Percentiles rank a stretch among this genome's conserved stretches.
phyloP scores from a whole-genome alignment of 2,888 invertebrate genomes.

The Zaprionus lineosus region DNA sequence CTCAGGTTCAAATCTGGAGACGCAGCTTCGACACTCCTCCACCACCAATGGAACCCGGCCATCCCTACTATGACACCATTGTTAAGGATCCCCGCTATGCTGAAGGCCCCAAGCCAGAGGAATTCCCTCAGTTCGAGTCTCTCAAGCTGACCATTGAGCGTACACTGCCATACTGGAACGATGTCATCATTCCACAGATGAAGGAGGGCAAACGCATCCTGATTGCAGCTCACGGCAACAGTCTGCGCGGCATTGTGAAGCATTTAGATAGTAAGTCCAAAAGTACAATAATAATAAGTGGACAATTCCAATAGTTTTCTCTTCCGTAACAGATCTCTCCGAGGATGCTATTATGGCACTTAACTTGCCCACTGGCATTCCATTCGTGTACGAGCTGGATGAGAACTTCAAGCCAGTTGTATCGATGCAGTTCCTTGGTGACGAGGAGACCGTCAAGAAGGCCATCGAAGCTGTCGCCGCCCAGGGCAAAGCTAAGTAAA shows the following conservation, averaged over 20 bases:
- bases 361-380: conserved; percentile 91
- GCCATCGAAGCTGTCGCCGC: conserved; percentile 92
- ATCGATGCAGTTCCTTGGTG: conserved; percentile 91
- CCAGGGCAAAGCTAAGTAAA: conserved; percentile 89
- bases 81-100: conserved; percentile 91
- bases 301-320: too few species aligned
- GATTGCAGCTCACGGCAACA: conserved; percentile 95
- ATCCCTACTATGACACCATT: conserved; percentile 90
- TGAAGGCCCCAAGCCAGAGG: conserved; percentile 88
- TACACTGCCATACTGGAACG: conserved; percentile 94
- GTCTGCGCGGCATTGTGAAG: conserved; percentile 93
- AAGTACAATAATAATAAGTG: too few species aligned
- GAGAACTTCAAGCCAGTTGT: conserved; percentile 89
- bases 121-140: conserved; percentile 93
- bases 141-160: conserved; percentile 92
- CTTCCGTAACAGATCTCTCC: conserved; percentile 85
- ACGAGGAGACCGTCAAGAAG: conserved; percentile 90
- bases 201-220: conserved; percentile 91
- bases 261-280: conserved; percentile 89
- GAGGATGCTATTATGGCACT: conserved; percentile 90
- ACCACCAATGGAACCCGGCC: conserved; percentile 91
- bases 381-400: conserved; percentile 91
- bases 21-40: conserved; percentile 93
- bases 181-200: conserved; percentile 89
- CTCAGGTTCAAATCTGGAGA: conserved; percentile 92